Conservation (phyloP, 2,113 vertebrate species). For the Lynx canadensis region DNA sequence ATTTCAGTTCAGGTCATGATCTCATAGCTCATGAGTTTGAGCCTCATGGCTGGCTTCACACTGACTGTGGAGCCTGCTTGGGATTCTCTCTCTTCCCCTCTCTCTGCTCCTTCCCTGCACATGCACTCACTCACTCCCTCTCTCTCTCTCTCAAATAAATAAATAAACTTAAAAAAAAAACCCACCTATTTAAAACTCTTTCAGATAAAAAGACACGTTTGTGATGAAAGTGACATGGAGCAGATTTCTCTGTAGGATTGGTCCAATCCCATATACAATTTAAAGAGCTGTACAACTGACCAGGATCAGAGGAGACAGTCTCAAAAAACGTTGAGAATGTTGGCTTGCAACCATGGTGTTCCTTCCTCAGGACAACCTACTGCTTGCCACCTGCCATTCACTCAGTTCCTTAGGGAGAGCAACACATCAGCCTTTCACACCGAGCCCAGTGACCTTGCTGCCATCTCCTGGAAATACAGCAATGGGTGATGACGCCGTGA, state of each 20-base stretch:
- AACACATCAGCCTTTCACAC: background rate
- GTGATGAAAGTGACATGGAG: constrained; percentile 61
- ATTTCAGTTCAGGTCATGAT: too few relatives aligned
- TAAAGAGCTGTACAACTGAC: constrained; percentile 2
- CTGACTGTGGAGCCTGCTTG: too few relatives aligned
- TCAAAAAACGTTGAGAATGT: background rate
- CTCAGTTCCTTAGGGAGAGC: background rate
- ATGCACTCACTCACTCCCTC: too few relatives aligned
- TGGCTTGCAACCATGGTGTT: background rate
- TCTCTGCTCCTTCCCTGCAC: too few relatives aligned
- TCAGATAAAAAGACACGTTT: constrained; percentile 67
- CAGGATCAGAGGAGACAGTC: constrained; percentile 29
- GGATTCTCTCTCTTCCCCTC: too few relatives aligned
- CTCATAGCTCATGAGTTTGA: too few relatives aligned
- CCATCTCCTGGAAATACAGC: constrained; percentile 9
- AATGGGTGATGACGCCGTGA: background rate
- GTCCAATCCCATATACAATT: background rate
- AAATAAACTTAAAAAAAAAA: too few relatives aligned
- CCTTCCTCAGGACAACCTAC: background rate
- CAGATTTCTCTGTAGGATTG: constrained; percentile 19
- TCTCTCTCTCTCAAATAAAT: too few relatives aligned
- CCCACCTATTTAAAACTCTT: constrained; percentile 50
- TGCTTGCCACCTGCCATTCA: background rate
- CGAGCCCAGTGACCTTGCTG: background rate
- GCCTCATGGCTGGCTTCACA: too few relatives aligned